A percentile compares a stretch with the other conserved stretches of the same genome.
phyloP scores from a whole-genome alignment of 2,797 vertebrate genomes.

The Neosilurus mollespiculum region DNA sequence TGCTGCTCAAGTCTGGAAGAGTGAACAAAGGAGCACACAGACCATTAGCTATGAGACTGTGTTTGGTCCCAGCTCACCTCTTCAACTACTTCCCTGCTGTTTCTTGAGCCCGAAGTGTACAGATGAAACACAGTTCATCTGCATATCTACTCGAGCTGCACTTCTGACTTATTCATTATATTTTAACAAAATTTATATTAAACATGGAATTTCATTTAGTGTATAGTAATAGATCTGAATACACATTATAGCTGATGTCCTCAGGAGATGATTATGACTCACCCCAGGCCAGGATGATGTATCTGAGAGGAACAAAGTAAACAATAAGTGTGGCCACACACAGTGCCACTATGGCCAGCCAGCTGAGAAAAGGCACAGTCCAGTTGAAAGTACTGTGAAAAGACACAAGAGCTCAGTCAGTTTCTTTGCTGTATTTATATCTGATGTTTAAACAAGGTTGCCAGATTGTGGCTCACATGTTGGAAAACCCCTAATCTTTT shows the following conservation, averaged over 20 bases:
- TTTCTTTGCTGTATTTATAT: constrained; percentile 3
- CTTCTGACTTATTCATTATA: not conserved
- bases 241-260: not conserved
- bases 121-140: constrained; percentile 30
- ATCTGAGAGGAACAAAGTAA: constrained; percentile 95
- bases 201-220: not conserved
- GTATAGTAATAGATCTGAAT: not conserved
- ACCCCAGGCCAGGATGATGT: constrained; percentile 96
- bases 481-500: not conserved
- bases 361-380: constrained; percentile 97
- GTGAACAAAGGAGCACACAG: constrained; percentile 42
- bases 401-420: constrained; percentile 16
- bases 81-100: constrained; percentile 38
- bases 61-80: constrained; percentile 37
- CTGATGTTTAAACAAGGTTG: not conserved
- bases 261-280: constrained; percentile 66
- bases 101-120: constrained; percentile 24
- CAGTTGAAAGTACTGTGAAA: constrained; percentile 91
- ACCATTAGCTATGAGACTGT: constrained; percentile 44
- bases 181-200: not conserved
- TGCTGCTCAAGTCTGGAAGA: constrained; percentile 42
- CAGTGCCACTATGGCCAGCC: constrained; percentile 88
- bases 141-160: not conserved
- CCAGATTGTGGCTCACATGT: constrained; percentile 4
- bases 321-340: constrained; percentile 81